These are phyloP conservation scores for Gobius niger DNA, from an alignment of 2,113 vertebrate genomes.

Conservation along the genomic window DNA sequence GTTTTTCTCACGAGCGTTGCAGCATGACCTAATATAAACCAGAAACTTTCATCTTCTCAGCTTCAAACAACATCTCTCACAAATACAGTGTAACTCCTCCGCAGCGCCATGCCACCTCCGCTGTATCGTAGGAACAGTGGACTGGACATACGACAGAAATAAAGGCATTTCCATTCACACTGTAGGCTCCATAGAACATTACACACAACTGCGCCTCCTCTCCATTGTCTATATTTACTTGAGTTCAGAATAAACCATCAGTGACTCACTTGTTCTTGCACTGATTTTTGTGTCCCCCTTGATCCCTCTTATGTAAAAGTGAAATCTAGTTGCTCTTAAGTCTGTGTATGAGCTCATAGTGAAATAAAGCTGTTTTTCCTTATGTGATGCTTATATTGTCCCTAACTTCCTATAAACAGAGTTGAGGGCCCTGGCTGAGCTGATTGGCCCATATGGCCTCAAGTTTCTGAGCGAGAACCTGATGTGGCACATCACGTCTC, in stretches of 20 bases:
- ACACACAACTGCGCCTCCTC: slow-evolving; percentile 12
- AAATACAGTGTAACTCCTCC: background rate
- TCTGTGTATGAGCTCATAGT: no score
- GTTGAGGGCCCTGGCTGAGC: slow-evolving; percentile 85
- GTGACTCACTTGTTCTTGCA: slow-evolving; percentile 45
- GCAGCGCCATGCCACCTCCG: slow-evolving; percentile 21
- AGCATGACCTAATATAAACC: slow-evolving; percentile 29
- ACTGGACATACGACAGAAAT: slow-evolving; percentile 20
- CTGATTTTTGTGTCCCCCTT: slow-evolving; percentile 37
- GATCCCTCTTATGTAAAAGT: slow-evolving; percentile 9
- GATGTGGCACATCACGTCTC: slow-evolving; percentile 97
- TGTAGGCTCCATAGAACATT: slow-evolving; percentile 10
- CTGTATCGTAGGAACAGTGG: slow-evolving; percentile 3
- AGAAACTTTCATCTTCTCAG: background rate
- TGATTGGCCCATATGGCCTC: slow-evolving; percentile 92
- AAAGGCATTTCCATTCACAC: background rate
- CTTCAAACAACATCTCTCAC: no score
- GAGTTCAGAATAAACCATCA: slow-evolving; percentile 6
- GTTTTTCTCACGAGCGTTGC: slow-evolving; percentile 25
- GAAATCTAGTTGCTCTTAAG: background rate
- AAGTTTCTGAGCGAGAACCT: slow-evolving; percentile 93
- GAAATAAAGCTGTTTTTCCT: no score
- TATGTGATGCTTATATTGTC: background rate
- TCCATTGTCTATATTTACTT: slow-evolving; percentile 56
- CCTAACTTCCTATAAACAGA: slow-evolving; percentile 70